These are phyloP conservation scores for Polyommatus icarus DNA, from an alignment of 2,888 invertebrate species.

Conservation along the genomic window DNA sequence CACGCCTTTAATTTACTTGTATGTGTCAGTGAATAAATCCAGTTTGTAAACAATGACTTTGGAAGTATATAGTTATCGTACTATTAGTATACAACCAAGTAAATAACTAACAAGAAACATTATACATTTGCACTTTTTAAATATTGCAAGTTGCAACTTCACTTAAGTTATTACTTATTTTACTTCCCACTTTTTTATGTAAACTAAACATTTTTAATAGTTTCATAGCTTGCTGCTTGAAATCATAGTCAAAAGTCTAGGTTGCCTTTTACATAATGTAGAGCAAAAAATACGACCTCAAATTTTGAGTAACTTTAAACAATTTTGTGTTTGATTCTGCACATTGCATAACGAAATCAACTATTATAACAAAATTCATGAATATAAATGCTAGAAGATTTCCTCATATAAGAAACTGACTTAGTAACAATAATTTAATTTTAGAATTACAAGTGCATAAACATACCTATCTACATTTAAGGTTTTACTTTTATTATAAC, in stretches of 20 bases:
- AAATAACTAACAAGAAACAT: too few species aligned
- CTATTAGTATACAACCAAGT: too few species aligned
- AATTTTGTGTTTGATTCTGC: not conserved
- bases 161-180: too few species aligned
- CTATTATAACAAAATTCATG: not conserved
- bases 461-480: too few species aligned
- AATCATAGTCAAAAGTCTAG: not conserved
- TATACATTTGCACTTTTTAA: too few species aligned
- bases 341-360: not conserved
- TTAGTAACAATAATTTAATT: not conserved
- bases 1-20: slow-evolving; percentile 19
- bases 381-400: too few species aligned
- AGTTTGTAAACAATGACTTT: not conserved
- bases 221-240: not conserved
- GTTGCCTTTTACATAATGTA: not conserved
- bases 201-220: too few species aligned
- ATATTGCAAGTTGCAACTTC: too few species aligned
- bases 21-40: not conserved
- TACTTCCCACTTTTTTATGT: too few species aligned
- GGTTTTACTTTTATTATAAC: not conserved
- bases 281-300: not conserved
- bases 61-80: too few species aligned
- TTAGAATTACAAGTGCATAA: not conserved
- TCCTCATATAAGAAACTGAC: not conserved
- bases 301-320: not conserved